A percentile compares a stretch with the other conserved stretches of the same genome.
Conservation (phyloP, 2,113 vertebrate genomes). For the Melanerpes formicivorus region DNA sequence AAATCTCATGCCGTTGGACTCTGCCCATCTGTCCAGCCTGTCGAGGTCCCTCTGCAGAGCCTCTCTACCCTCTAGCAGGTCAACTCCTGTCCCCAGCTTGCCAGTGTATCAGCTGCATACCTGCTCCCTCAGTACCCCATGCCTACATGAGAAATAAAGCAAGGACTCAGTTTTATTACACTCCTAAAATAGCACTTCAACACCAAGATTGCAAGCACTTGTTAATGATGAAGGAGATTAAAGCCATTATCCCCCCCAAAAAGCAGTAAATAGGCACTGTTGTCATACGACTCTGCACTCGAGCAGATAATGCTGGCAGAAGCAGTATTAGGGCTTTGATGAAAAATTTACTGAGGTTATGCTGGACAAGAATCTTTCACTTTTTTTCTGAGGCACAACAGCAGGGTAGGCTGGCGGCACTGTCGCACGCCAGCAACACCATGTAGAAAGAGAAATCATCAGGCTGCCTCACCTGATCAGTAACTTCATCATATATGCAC, state of each 20-base stretch:
- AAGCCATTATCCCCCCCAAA: background rate
- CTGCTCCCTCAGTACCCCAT: too few species aligned
- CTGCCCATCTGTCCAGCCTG: too few species aligned
- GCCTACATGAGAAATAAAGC: background rate
- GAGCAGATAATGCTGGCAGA: background rate
- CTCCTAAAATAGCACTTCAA: background rate
- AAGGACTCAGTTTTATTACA: background rate
- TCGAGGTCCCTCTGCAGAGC: too few species aligned
- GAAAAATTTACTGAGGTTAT: conserved; percentile 3
- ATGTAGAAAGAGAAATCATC: background rate
- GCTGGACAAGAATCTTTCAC: background rate
- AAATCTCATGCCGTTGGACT: too few species aligned
- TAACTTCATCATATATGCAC: background rate
- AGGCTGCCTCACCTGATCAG: background rate
- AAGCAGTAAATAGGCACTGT: background rate
- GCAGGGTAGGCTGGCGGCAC: background rate
- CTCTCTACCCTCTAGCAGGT: too few species aligned
- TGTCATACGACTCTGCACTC: background rate
- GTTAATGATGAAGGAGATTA: background rate
- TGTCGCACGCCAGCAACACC: accelerated
- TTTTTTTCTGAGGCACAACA: background rate
- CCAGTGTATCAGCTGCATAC: too few species aligned
- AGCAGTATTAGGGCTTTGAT: background rate
- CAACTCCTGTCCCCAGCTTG: too few species aligned
- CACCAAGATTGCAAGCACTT: background rate